phyloP scores from a whole-genome alignment of 2,888 invertebrate species.

The Nemurella pictetii region DNA sequence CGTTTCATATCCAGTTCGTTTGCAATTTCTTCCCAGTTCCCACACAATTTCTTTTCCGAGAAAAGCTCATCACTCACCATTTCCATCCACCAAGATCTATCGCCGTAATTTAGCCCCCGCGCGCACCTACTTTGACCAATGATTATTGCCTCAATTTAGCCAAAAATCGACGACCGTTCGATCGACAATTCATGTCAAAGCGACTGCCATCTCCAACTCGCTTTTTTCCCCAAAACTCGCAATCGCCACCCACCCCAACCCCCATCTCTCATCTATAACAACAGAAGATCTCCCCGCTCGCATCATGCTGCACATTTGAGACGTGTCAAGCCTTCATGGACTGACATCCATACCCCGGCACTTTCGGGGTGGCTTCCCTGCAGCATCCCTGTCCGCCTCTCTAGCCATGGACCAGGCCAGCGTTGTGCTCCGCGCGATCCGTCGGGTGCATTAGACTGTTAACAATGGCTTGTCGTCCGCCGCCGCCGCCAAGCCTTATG shows the following conservation, averaged over 20 bases:
- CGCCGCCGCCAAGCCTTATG: too few relatives aligned
- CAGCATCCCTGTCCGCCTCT: too few relatives aligned
- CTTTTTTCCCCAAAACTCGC: neutral
- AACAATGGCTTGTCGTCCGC: neutral
- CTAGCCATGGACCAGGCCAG: neutral
- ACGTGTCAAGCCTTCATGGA: neutral
- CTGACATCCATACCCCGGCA: neutral
- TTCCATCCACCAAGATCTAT: too few relatives aligned
- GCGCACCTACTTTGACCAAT: neutral
- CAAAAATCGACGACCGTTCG: neutral
- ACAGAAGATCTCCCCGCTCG: neutral
- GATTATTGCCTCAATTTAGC: neutral
- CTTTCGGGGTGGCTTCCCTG: neutral
- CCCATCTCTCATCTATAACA: neutral
- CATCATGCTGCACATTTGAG: neutral
- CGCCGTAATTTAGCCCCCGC: too few relatives aligned
- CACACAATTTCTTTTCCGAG: too few relatives aligned
- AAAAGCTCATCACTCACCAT: too few relatives aligned
- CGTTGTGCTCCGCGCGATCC: neutral
- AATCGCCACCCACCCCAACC: neutral
- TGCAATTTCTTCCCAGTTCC: too few relatives aligned
- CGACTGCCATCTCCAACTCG: neutral
- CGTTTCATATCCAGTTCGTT: too few relatives aligned
- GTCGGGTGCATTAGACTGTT: neutral
- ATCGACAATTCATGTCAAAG: neutral